phyloP scores from a whole-genome alignment of 2,888 invertebrate species.

The Aleiodes leptofemur region DNA sequence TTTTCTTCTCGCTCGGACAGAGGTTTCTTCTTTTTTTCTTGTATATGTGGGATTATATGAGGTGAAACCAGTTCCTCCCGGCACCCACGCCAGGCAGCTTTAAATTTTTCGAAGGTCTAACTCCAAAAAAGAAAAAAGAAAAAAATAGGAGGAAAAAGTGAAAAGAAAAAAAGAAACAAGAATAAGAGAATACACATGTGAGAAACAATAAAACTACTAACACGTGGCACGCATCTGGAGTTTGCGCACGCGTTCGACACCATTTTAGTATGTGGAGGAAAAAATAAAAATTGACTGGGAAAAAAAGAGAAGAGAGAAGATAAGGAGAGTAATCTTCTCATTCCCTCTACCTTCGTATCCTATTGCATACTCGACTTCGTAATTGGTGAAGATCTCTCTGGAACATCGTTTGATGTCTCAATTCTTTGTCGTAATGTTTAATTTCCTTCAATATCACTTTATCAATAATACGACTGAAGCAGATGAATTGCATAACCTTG shows the following conservation, averaged over 20 bases:
- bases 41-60: conserved; percentile 37
- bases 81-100: conserved; percentile 55
- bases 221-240: conserved; percentile 56
- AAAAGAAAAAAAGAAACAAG: conserved; percentile 42
- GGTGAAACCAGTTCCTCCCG: conserved; percentile 54
- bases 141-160: conserved; percentile 1
- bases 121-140: conserved; percentile 14
- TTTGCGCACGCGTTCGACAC: conserved; percentile 49
- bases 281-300: conserved; percentile 28
- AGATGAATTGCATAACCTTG: no score
- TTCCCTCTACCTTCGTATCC: conserved; percentile 24
- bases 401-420: conserved; percentile 8
- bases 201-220: conserved; percentile 40
- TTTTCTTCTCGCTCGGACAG: conserved; percentile 28
- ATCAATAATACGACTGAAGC: no score
- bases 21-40: conserved; percentile 33
- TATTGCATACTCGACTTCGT: conserved; percentile 2
- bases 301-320: conserved; percentile 4
- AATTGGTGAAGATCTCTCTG: background rate
- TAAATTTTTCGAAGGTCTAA: conserved; percentile 59
- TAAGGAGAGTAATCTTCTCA: conserved; percentile 36
- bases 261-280: conserved; percentile 34
- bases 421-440: background rate
- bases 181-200: conserved; percentile 40
- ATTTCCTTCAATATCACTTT: background rate